Base-by-base conservation (phyloP, 2,888 invertebrate species). In the Cryptus viduatorius region DNA sequence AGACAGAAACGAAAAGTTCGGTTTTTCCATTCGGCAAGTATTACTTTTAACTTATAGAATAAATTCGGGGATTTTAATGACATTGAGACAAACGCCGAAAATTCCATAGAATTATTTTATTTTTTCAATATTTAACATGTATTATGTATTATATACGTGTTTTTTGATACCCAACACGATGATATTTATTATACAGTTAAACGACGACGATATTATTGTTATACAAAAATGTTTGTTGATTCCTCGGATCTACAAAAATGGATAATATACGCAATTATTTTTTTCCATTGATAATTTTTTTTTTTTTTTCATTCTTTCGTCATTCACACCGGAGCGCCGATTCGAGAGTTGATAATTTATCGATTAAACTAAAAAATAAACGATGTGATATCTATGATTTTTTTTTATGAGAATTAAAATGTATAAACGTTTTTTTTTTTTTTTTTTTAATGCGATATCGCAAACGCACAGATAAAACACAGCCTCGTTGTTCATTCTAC, bases 401-500 rank as follows among this genome's bases (percentile, higher is more conserved):
- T 37, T 56, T 42, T 46, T 42, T 29, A 61, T 61, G 61, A 61
- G 2, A 61, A 61, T 61, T 31, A n/a, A 29, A 7, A 31, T 61
- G 10, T 31, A 31, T 14, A 64, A 12, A 73, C 44, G 46, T 24
- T 24, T 24, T 24, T 24, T 56, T 56, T 56, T 19, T 19, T 56
- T 48, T 48, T 48, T 1, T 4, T 56, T 4, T 4, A 64, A 12
- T 16, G 64, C 19, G 14, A 50, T 50, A 46, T 48, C 44, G 65
- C 16, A 59, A 59, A 59, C 19, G 19, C 56, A 68, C 50, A 53
- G 61, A 79, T 80, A 48, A 83, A 79, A 83, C 79, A 83, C 83
- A 83, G 83, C 83, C 83, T 76, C 72, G 79, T 79, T 83, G 61
- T 76, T 79, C 75, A 79, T 71, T 64, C 69, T 56, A 77, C 76